Conservation (phyloP, 2,797 vertebrate species). For the Alectoris magna region DNA sequence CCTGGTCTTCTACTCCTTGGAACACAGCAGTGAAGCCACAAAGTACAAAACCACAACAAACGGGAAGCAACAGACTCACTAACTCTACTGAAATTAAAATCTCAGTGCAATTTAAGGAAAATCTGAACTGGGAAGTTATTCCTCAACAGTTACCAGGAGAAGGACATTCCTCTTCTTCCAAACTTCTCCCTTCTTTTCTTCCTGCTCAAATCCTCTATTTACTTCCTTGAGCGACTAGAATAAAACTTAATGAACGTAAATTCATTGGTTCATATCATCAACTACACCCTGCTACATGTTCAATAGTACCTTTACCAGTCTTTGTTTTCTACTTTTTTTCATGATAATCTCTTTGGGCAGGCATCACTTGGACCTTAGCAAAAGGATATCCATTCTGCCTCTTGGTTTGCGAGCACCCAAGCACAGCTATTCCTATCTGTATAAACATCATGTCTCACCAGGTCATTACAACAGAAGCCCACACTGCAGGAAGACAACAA, state of each 20-base stretch:
- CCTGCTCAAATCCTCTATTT: neutral
- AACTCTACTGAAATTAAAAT: neutral
- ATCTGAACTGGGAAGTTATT: neutral
- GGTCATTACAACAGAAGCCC: slow-evolving; percentile 3
- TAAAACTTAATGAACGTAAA: neutral
- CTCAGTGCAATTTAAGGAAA: neutral
- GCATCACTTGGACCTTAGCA: neutral
- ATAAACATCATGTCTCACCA: neutral
- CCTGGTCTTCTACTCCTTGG: neutral
- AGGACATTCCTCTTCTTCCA: neutral
- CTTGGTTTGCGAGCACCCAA: neutral
- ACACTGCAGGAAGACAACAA: neutral
- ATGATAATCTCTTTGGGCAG: neutral
- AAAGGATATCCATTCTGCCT: neutral
- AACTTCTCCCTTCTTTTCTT: neutral
- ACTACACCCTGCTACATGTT: neutral
- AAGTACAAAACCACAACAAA: neutral
- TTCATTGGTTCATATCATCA: neutral
- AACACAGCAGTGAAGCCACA: neutral
- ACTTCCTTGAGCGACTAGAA: neutral
- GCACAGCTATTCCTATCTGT: neutral
- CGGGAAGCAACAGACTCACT: neutral
- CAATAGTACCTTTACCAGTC: neutral
- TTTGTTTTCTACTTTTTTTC: neutral
- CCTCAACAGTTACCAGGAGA: neutral